phyloP scores from a whole-genome alignment of 2,113 vertebrate genomes.

The Lagenorhynchus albirostris region DNA sequence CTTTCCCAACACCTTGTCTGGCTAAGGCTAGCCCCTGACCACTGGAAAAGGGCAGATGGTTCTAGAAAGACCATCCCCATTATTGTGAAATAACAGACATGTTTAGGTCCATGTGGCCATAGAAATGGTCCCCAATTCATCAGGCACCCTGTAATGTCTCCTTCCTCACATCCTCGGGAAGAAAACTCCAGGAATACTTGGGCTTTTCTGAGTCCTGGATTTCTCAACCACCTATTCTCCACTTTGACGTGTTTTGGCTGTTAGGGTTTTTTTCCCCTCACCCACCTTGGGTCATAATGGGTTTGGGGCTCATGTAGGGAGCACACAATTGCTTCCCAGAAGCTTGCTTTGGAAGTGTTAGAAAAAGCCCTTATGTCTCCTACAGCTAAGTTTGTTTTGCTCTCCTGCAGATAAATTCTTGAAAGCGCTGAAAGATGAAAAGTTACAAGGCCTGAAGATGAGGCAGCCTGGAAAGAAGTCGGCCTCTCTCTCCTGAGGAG shows the following conservation, averaged over 20 bases:
- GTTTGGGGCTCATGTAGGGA: not conserved
- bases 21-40: not conserved
- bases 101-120: not conserved
- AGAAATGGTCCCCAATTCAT: not conserved
- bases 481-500: slow-evolving; percentile 23
- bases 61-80: not conserved
- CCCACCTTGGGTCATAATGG: not conserved
- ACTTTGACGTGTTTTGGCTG: not conserved
- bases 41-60: not conserved
- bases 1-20: not conserved
- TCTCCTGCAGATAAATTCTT: slow-evolving; percentile 81
- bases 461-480: slow-evolving; percentile 73
- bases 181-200: not conserved
- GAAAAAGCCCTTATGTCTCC: not conserved
- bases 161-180: not conserved
- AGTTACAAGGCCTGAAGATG: slow-evolving; percentile 77
- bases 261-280: not conserved
- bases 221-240: not conserved
- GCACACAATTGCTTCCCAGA: not conserved
- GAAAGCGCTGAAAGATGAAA: slow-evolving; percentile 81
- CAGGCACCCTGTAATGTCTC: not conserved
- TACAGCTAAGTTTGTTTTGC: slow-evolving; percentile 23
- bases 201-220: not conserved
- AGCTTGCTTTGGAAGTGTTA: not conserved
- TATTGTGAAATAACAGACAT: not conserved